Conservation (phyloP, 2,113 vertebrate genomes). For the Calyptomena viridis region DNA sequence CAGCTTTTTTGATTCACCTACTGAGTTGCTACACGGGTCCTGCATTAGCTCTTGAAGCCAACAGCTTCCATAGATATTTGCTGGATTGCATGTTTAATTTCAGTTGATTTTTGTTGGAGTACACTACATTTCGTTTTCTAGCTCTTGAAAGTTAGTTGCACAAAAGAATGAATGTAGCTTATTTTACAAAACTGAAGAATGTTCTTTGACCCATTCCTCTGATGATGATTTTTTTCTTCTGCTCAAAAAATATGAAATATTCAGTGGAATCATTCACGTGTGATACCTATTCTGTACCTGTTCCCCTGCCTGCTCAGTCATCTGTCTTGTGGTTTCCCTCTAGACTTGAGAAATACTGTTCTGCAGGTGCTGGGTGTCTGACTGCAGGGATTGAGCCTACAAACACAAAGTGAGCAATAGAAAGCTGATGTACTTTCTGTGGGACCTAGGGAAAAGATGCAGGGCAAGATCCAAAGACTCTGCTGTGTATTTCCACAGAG, state of each 20-base stretch:
- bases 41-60: neutral
- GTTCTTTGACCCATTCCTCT: neutral
- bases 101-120: neutral
- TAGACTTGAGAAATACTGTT: neutral
- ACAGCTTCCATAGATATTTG: neutral
- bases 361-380: neutral
- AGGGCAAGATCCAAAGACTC: neutral
- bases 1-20: neutral
- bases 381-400: neutral
- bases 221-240: neutral
- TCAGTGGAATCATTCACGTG: neutral
- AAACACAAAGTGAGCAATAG: neutral
- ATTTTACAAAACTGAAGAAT: neutral
- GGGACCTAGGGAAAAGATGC: neutral
- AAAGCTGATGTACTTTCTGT: neutral
- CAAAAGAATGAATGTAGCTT: neutral
- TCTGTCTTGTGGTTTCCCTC: neutral
- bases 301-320: neutral
- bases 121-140: constrained; percentile 62
- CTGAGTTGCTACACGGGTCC: neutral
- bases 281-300: neutral
- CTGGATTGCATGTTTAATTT: neutral
- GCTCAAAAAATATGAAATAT: neutral
- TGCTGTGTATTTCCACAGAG: neutral
- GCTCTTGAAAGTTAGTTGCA: constrained; percentile 8